Base-by-base conservation (phyloP, 2,113 vertebrate genomes). In the Octodon degus region DNA sequence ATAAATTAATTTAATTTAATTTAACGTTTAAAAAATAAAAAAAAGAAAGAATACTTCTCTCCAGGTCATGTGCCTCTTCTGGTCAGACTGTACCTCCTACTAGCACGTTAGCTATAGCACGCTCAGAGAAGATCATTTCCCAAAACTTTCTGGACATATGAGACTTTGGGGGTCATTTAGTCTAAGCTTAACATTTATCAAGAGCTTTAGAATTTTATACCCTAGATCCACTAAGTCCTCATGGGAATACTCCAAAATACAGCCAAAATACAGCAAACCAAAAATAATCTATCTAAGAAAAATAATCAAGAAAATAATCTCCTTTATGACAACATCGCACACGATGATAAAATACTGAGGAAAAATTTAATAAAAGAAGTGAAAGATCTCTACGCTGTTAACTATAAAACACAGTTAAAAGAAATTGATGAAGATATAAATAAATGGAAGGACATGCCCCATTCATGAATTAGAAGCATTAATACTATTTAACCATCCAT, bases 241-340 rank as follows among this genome's bases (percentile, higher is more conserved):
- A 90, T 93, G 32, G 65, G 58, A 68, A 72, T 87, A 86, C 40
- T 93, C 79, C 67, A 91, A 91, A 93, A 72, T 32, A 74, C 16
- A 65, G n/a, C 79, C 67, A 91, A 91, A 93, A 72, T 32, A 74
- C 16, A 65, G n/a, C 25, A 68, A 96, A 82, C 40, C 55, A 89
- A 55, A 16, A 53, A 83, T 53, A 19, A 83, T 53, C 25, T 89
- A 53, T 40, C 30, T 88, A 63, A 70, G 53, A 76, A 89, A 27
- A 70, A 70, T 79, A 67, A 62, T 43, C 30, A 92, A 86, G 70
- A 72, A 74, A 89, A 37, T 5, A 53, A 94, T 40, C 17, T 17
- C 34, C 62, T 63, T 62, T 60, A 40, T 94, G 25, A 89, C 17
- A n/a, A 1, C 34, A 83, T 63, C 16, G 62, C 5, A 77, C 17